These are phyloP conservation scores for Bugulina stolonifera DNA, from an alignment of 2,888 invertebrate genomes.

Conservation along the genomic window DNA sequence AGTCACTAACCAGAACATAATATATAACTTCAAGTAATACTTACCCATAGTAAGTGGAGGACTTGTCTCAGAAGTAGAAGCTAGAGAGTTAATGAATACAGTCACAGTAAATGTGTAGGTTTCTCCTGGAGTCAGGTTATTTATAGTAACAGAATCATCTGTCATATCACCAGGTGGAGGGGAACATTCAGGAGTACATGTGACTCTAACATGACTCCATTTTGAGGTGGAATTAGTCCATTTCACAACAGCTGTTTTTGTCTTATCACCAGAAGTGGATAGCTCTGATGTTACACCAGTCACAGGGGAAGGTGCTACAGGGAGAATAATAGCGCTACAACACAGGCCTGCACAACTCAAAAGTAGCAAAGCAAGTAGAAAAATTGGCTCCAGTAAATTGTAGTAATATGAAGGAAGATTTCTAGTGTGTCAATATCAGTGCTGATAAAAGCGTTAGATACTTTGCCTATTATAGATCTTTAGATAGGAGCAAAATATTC, in stretches of 20 bases:
- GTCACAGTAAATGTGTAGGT: neutral
- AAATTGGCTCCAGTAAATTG: too few relatives aligned
- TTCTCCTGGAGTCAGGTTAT: neutral
- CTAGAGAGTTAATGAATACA: neutral
- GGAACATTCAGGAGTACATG: neutral
- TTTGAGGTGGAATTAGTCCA: neutral
- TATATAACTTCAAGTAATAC: too few relatives aligned
- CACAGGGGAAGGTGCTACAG: neutral
- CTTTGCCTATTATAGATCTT: too few relatives aligned
- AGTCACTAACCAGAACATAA: too few relatives aligned
- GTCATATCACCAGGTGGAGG: neutral
- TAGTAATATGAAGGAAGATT: too few relatives aligned
- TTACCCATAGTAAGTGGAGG: too few relatives aligned
- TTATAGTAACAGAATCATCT: neutral
- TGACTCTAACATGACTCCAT: neutral
- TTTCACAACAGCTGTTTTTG: neutral
- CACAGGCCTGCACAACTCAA: too few relatives aligned
- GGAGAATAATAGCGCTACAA: too few relatives aligned
- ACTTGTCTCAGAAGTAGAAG: neutral
- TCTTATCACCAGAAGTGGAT: neutral
- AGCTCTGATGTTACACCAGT: neutral
- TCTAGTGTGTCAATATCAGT: too few relatives aligned
- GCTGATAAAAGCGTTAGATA: too few relatives aligned
- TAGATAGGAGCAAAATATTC: too few relatives aligned
- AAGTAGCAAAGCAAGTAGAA: too few relatives aligned